Evolutionary conservation across 2,797 vertebrate genomes (phyloP).

Genomic region (Arnoldichthys spilopterus): DNA sequence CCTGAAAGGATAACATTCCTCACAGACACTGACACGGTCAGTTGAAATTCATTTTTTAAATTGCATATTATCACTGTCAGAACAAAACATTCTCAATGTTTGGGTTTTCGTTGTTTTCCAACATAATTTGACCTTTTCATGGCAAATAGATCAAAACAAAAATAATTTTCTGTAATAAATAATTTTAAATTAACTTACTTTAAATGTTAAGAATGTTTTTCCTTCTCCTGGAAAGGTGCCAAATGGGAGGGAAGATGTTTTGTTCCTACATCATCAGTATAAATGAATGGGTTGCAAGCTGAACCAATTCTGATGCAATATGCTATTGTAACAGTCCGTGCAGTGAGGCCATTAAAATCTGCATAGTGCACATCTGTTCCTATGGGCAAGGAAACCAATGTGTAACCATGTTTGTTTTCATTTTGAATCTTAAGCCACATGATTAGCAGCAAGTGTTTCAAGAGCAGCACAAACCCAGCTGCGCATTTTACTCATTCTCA

Average conservation of each 20-base stretch:
- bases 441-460: not conserved
- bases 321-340: constrained; percentile 2
- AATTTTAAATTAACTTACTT: no score
- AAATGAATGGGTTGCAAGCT: no score
- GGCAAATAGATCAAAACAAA: no score
- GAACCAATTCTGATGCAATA: constrained; percentile 1
- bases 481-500: not conserved
- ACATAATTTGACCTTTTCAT: no score
- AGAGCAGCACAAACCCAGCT: not conserved
- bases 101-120: no score
- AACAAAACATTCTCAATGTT: no score
- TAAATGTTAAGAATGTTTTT: no score
- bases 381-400: no score
- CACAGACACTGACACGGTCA: not conserved
- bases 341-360: constrained; percentile 1
- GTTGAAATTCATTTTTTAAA: not conserved
- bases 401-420: constrained; percentile 1
- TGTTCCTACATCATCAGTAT: not conserved
- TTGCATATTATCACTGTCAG: no score
- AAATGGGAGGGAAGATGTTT: no score
- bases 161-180: no score
- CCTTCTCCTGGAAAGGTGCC: no score
- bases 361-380: not conserved
- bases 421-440: not conserved
- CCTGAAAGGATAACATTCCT: constrained; percentile 7